A percentile compares a stretch with the other conserved stretches of the same genome.
These are phyloP conservation scores for Diabrotica balteata DNA, from an alignment of 2,888 invertebrate genomes.

Conservation along the genomic window DNA sequence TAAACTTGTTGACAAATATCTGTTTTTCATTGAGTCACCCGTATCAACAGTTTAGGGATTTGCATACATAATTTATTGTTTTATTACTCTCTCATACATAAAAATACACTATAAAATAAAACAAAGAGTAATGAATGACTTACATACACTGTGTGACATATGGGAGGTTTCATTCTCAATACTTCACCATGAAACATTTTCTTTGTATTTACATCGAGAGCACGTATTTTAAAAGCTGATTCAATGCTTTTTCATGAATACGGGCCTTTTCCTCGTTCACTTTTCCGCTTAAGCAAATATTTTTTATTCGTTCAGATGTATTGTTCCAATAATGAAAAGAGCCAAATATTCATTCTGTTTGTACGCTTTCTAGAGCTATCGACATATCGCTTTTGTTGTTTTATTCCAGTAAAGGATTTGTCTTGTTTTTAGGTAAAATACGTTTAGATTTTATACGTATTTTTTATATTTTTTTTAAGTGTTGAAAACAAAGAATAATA, in stretches of 20 bases:
- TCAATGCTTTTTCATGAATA: conserved; percentile 7
- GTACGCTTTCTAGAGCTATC: background rate
- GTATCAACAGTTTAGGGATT: too few relatives aligned
- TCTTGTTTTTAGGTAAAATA: too few relatives aligned
- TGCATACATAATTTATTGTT: too few relatives aligned
- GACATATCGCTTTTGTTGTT: background rate
- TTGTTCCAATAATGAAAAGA: conserved; percentile 1
- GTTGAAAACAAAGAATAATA: too few relatives aligned
- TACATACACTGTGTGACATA: background rate
- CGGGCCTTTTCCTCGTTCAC: conserved; percentile 5
- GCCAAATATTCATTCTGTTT: conserved; percentile 3
- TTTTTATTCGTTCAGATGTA: conserved; percentile 5
- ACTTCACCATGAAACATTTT: conserved; percentile 12
- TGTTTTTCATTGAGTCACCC: too few relatives aligned
- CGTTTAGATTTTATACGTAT: too few relatives aligned
- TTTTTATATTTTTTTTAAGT: too few relatives aligned
- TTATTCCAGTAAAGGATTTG: too few relatives aligned
- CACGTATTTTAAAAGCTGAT: conserved; percentile 15
- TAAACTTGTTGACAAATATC: too few relatives aligned
- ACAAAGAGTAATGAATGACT: too few relatives aligned
- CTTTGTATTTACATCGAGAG: conserved; percentile 11
- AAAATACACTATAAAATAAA: too few relatives aligned
- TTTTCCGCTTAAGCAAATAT: conserved; percentile 9
- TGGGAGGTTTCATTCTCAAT: background rate
- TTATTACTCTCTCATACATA: too few relatives aligned